Evolutionary conservation across 2,888 invertebrate species (phyloP).

Genomic region (Crepidodera aurea): DNA sequence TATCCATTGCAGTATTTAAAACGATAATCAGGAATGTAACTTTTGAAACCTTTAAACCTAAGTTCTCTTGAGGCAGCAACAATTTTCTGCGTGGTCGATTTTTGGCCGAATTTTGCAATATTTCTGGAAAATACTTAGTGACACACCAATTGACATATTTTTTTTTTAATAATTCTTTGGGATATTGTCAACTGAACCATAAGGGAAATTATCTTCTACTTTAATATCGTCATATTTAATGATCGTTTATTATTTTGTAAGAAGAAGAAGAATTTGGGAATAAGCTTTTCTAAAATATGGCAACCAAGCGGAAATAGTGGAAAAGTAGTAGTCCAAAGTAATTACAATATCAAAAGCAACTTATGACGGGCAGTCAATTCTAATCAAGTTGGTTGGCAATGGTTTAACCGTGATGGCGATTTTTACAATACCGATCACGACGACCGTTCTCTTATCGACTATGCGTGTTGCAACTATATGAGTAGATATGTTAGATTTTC

Average conservation of each 20-base stretch:
- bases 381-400: constrained; percentile 46
- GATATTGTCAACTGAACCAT: too few species aligned
- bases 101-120: too few species aligned
- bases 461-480: constrained; percentile 47
- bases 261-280: too few species aligned
- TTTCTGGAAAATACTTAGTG: too few species aligned
- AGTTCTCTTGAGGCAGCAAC: too few species aligned
- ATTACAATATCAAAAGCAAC: constrained; percentile 51
- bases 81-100: too few species aligned
- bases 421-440: constrained; percentile 46
- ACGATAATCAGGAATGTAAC: too few species aligned
- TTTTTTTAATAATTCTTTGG: too few species aligned
- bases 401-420: constrained; percentile 47
- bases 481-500: constrained; percentile 38
- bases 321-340: constrained; percentile 47
- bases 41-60: too few species aligned
- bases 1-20: too few species aligned
- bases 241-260: not conserved
- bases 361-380: constrained; percentile 50
- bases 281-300: not conserved
- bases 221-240: not conserved
- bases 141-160: too few species aligned
- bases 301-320: constrained; percentile 24
- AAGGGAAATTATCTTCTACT: too few species aligned
- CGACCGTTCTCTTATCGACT: constrained; percentile 43